These are phyloP conservation scores for Ptychobarbus kaznakovi DNA, from an alignment of 2,797 vertebrate genomes.

Conservation along the genomic window DNA sequence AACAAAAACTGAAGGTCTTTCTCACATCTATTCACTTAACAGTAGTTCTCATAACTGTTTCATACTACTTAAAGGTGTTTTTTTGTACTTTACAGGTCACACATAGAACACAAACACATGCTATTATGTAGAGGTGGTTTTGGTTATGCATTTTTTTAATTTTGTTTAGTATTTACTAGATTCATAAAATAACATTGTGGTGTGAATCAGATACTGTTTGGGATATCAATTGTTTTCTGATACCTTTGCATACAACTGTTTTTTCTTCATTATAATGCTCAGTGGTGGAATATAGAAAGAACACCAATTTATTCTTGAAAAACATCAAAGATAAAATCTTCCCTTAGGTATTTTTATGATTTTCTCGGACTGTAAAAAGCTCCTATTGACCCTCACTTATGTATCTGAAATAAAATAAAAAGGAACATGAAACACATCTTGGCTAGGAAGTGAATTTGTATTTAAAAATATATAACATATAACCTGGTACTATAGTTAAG, in stretches of 20 bases:
- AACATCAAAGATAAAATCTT: not conserved
- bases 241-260: not conserved
- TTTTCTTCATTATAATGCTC: not conserved
- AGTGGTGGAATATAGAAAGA: not conserved
- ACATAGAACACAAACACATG: slow-evolving; percentile 2
- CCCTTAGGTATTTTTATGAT: not conserved
- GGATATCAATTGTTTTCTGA: not conserved
- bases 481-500: slow-evolving; percentile 76
- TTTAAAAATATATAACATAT: slow-evolving; percentile 80
- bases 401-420: slow-evolving; percentile 27
- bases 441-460: slow-evolving; percentile 64
- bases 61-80: not conserved
- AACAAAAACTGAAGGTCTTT: not conserved
- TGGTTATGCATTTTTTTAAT: not conserved
- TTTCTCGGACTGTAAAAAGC: not conserved
- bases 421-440: not conserved
- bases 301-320: not conserved
- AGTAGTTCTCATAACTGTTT: slow-evolving; percentile 12
- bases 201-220: not conserved
- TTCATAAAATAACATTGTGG: not conserved
- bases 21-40: not conserved
- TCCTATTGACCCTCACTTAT: not conserved
- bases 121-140: slow-evolving; percentile 12
- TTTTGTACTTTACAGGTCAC: slow-evolving; percentile 12
- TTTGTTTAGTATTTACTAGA: not conserved